These are phyloP conservation scores for Anodontia alba DNA, from an alignment of 2,888 invertebrate genomes.

Conservation along the genomic window DNA sequence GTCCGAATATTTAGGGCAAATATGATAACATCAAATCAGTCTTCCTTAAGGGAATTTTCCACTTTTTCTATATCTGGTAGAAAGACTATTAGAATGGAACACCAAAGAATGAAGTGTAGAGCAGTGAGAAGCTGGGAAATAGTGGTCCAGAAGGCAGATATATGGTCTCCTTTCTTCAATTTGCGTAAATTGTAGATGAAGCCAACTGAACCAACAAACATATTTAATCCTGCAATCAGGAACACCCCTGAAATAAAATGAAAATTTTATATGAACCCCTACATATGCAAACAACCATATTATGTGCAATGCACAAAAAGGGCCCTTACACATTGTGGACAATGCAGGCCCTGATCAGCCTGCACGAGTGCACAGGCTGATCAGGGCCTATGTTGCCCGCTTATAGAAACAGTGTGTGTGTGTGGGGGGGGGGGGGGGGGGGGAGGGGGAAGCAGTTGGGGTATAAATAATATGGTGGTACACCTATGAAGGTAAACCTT, in stretches of 20 bases:
- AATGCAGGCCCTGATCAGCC: too few species aligned
- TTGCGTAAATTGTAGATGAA: slow-evolving; percentile 13
- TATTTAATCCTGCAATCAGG: slow-evolving; percentile 23
- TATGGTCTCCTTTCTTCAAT: slow-evolving; percentile 1
- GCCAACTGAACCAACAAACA: slow-evolving; percentile 26
- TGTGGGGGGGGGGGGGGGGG: too few species aligned
- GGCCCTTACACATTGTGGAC: too few species aligned
- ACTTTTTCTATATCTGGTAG: slow-evolving; percentile 2
- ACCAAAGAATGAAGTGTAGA: slow-evolving; percentile 28
- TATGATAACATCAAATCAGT: too few species aligned
- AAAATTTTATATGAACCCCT: too few species aligned
- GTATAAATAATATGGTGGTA: not conserved
- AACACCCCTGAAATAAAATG: slow-evolving; percentile 19
- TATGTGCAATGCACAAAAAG: too few species aligned
- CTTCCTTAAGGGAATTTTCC: not conserved
- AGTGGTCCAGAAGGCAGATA: not conserved
- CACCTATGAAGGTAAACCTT: too few species aligned
- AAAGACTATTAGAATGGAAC: slow-evolving; percentile 14
- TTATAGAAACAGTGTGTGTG: too few species aligned
- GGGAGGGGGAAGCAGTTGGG: not conserved
- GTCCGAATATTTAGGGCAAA: too few species aligned
- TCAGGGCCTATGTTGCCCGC: too few species aligned
- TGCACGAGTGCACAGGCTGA: too few species aligned
- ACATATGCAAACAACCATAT: too few species aligned
- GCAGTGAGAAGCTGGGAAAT: slow-evolving; percentile 4